phyloP scores from a whole-genome alignment of 2,888 invertebrate genomes.

The Empis stercorea region DNA sequence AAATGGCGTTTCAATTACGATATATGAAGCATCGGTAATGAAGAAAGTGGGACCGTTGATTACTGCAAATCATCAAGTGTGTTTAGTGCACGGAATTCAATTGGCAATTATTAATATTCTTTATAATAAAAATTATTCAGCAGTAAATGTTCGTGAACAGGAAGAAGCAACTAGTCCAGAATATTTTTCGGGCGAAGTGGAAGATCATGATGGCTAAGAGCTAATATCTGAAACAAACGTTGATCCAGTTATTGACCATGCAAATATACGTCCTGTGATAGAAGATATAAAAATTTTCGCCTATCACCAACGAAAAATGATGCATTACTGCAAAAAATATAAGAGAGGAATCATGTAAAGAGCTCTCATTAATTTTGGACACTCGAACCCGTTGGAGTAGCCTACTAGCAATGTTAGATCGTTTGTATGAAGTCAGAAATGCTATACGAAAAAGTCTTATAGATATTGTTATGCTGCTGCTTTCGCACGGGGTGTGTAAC shows the following conservation, averaged over 20 bases:
- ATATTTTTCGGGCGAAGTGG: no score
- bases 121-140: slow-evolving; percentile 56
- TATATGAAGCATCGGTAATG: background rate
- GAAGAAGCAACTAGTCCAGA: no score
- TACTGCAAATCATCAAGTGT: slow-evolving; percentile 57
- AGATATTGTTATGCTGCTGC: no score
- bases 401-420: background rate
- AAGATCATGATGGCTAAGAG: no score
- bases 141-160: slow-evolving; percentile 52
- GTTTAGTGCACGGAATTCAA: slow-evolving; percentile 81
- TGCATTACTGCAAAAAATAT: no score
- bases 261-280: no score
- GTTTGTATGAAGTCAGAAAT: background rate
- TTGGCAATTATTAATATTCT: slow-evolving; percentile 78
- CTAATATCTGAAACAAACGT: no score
- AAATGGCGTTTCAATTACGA: background rate
- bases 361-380: slow-evolving; percentile 1
- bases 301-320: no score
- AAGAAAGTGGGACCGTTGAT: background rate
- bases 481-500: no score
- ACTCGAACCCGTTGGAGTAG: slow-evolving; percentile 1
- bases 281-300: no score
- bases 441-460: background rate
- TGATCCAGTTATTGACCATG: no score
- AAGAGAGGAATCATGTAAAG: background rate